Base-by-base conservation (phyloP, 2,113 vertebrate genomes). In the Cephalopholis sonnerati region DNA sequence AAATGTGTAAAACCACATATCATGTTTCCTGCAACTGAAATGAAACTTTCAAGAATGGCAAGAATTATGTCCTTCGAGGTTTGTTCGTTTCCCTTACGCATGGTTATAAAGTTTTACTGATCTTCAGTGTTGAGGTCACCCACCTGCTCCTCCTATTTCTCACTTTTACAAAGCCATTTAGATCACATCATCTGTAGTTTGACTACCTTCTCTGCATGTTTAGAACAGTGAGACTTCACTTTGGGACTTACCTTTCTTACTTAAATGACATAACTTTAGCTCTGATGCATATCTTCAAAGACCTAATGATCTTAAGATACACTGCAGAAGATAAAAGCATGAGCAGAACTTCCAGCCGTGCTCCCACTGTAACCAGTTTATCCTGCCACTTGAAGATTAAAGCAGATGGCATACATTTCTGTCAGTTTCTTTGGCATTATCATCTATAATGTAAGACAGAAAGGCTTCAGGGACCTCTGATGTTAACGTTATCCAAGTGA, bases 381-480 rank as follows among this genome's bases (percentile, higher is more conserved):
- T 65, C 53, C 29, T 55, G 27, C 61, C 46, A 32, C 68, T 6
- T 61, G 29, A 63, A 76, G 80, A 79, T 77, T 3, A 74, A 82
- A 88, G 57, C 71, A 77, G 9, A 74, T 53, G 70, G 63, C 3
- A 67, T 29, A 53, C 2, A 25, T 81, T 61, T 50, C 57, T 32
- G 54, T 73, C 66, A 16, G 51, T 29, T 63, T 51, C 55, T 68
- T 74, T 22, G 48, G 4, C 46, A 61, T 71, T 71, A 29, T 73
- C 62, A 64, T 82, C 46, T 70, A 53, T 79, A 83, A 88, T 81
- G 17, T 1, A 25, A 87, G 77, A 74, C 82, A 77, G 82, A 76
- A 2, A 12, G 22, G 50, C 27, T 41, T 36, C 54, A 74, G 68
- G 51, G 36, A 58, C 57, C 61, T 74, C 51, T 74, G 73, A 78